Percentiles rank a stretch among this genome's conserved stretches.
These are phyloP conservation scores for Trichopoda pennipes DNA, from an alignment of 2,888 invertebrate genomes.

Conservation along the genomic window DNA sequence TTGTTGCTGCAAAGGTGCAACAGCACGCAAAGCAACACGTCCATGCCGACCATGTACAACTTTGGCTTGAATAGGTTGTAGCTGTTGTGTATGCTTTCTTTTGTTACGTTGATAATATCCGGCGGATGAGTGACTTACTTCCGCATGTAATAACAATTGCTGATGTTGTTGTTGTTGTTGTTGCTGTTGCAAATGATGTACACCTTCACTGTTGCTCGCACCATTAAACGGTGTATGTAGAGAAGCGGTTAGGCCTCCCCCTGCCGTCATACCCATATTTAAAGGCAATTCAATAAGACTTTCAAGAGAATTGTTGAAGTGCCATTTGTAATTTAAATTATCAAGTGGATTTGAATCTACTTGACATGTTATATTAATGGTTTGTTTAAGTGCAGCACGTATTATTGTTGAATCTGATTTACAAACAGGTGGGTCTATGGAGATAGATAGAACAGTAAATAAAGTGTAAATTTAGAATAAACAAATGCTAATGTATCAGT, in stretches of 20 bases:
- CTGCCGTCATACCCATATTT: slow-evolving; percentile 41
- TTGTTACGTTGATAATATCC: slow-evolving; percentile 79
- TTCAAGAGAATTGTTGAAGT: slow-evolving; percentile 81
- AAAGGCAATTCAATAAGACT: slow-evolving; percentile 79
- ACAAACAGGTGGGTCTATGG: slow-evolving; percentile 80
- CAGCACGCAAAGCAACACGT: slow-evolving; percentile 73
- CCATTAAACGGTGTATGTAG: slow-evolving; percentile 36
- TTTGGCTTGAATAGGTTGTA: slow-evolving; percentile 63
- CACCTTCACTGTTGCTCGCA: slow-evolving; percentile 24
- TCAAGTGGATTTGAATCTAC: slow-evolving; percentile 81
- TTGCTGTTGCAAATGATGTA: slow-evolving; percentile 59
- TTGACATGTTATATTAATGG: slow-evolving; percentile 80
- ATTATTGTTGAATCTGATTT: slow-evolving; percentile 79
- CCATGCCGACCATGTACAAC: slow-evolving; percentile 76
- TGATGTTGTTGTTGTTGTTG: slow-evolving; percentile 42
- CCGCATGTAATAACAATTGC: slow-evolving; percentile 70
- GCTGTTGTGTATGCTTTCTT: slow-evolving; percentile 75
- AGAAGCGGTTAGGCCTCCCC: slow-evolving; percentile 39
- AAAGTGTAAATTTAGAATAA: neutral
- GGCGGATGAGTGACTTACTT: slow-evolving; percentile 70
- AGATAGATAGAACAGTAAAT: neutral
- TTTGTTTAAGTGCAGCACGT: slow-evolving; percentile 81
- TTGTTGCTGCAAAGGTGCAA: slow-evolving; percentile 17
- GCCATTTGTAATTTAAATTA: slow-evolving; percentile 81
- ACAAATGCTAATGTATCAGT: neutral